Percentiles rank a stretch among this genome's conserved stretches.
Evolutionary conservation across 2,888 invertebrate species (phyloP).

Genomic region (Sthenelais limicola): DNA sequence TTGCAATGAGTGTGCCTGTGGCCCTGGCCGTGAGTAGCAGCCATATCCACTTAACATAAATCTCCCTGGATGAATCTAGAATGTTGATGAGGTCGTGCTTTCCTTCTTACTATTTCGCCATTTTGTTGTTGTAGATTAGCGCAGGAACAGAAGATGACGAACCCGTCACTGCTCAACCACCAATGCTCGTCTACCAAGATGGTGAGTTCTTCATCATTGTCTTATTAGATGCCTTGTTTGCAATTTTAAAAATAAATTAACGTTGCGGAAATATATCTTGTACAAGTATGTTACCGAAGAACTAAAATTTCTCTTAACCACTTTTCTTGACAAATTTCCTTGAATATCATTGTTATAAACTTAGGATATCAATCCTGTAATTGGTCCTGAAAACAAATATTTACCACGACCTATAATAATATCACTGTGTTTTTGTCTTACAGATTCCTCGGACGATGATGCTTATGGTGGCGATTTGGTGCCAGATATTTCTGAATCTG

Average conservation of each 20-base stretch:
- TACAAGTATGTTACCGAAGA: not conserved
- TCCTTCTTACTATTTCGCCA: not conserved
- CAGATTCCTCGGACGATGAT: conserved; percentile 61
- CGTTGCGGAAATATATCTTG: not conserved
- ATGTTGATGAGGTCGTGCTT: not conserved
- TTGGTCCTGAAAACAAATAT: no score
- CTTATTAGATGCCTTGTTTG: no score
- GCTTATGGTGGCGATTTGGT: conserved; percentile 54
- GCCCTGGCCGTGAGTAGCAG: no score
- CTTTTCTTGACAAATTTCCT: not conserved
- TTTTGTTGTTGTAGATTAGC: conserved; percentile 5
- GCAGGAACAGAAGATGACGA: conserved; percentile 59
- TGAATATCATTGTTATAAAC: not conserved
- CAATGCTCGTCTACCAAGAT: conserved; percentile 65
- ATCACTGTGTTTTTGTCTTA: conserved; percentile 37
- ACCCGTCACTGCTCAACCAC: conserved; percentile 51
- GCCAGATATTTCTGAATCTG: conserved; percentile 37
- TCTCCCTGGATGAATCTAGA: no score
- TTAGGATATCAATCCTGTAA: no score
- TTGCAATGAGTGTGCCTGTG: no score
- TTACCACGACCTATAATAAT: not conserved
- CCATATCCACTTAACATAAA: no score
- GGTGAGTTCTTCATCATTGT: conserved; percentile 53
- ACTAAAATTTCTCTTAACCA: no score
- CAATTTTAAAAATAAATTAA: no score